Percentiles rank a stretch among this genome's conserved stretches.
Conservation (phyloP, 2,113 vertebrate genomes). For the Sarotherodon lohbergeri region DNA sequence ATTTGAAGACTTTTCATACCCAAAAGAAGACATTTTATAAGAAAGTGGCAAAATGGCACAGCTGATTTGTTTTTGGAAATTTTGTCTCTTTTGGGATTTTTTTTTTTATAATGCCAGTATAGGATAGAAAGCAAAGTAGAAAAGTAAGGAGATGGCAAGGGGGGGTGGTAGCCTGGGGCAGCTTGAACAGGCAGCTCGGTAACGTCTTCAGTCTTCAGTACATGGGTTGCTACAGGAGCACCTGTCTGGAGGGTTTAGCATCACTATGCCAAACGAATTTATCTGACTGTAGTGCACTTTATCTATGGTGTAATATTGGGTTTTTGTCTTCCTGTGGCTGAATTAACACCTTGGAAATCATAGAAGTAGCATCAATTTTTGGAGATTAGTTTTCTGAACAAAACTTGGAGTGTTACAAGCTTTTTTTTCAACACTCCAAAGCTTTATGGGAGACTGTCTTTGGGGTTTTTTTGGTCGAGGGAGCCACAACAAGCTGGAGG, state of each 20-base stretch:
- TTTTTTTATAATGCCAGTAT: not conserved
- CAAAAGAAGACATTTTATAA: not conserved
- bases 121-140: not conserved
- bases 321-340: not conserved
- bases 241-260: not conserved
- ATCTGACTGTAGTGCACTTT: not conserved
- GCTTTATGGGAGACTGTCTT: not conserved
- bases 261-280: not conserved
- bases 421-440: not conserved
- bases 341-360: not conserved
- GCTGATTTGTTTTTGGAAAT: not conserved
- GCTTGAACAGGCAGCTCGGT: not conserved
- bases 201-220: not conserved
- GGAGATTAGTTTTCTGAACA: not conserved
- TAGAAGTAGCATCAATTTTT: not conserved
- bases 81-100: not conserved
- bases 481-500: not conserved
- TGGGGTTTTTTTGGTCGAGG: fast-evolving
- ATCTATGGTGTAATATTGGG: not conserved
- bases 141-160: not conserved
- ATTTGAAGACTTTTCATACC: not conserved
- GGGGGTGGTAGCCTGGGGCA: not conserved
- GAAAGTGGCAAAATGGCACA: not conserved
- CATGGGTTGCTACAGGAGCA: not conserved
- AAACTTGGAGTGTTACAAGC: not conserved